Evolutionary conservation across 2,797 vertebrate genomes (phyloP).

Genomic region (Ceryle rudis): DNA sequence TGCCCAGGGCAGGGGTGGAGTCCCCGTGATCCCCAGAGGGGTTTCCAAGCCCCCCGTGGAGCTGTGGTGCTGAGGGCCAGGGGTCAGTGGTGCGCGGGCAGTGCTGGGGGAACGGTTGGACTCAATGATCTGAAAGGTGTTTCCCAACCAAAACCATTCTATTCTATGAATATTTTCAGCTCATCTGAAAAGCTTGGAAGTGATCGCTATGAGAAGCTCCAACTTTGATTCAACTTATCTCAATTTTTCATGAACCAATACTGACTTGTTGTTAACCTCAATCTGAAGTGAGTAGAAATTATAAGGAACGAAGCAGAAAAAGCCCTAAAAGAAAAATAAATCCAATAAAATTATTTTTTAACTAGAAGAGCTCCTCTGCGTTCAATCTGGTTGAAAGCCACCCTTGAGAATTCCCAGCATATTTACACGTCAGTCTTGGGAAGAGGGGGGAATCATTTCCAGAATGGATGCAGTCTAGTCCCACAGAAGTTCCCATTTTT

Average conservation of each 20-base stretch:
- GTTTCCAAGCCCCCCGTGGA: too few relatives aligned
- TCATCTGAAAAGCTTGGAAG: not conserved
- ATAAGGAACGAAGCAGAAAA: not conserved
- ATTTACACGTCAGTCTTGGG: too few relatives aligned
- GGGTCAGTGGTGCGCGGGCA: too few relatives aligned
- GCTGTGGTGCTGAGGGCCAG: too few relatives aligned
- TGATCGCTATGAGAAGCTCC: not conserved
- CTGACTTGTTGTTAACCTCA: not conserved
- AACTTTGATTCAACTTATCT: not conserved
- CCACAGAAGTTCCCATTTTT: not conserved
- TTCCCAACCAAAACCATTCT: too few relatives aligned
- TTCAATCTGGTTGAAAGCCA: not conserved
- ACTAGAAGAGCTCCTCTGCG: not conserved
- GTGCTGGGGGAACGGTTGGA: too few relatives aligned
- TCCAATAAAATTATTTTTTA: not conserved
- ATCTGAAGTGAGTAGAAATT: not conserved
- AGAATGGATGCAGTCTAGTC: not conserved
- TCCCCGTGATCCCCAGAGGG: too few relatives aligned
- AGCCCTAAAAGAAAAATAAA: not conserved
- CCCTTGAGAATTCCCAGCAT: not conserved
- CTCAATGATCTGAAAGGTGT: too few relatives aligned
- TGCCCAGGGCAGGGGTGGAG: too few relatives aligned
- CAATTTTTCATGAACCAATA: accelerated
- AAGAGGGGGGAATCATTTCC: not conserved
- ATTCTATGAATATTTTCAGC: not conserved